phyloP scores from a whole-genome alignment of 2,797 vertebrate species.

The Balearica regulorum region DNA sequence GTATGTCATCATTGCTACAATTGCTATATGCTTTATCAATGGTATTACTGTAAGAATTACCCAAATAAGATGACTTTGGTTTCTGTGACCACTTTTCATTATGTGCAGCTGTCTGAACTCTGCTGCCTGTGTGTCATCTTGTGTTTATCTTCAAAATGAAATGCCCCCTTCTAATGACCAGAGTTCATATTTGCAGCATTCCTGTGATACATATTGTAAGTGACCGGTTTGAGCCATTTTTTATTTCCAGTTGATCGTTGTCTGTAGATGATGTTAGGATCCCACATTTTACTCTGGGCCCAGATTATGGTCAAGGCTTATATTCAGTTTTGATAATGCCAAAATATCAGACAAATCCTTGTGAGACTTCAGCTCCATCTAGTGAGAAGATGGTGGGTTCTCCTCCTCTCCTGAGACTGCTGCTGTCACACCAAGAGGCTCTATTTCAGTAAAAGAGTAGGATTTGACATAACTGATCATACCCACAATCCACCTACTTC shows the following conservation, averaged over 20 bases:
- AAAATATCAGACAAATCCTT: background rate
- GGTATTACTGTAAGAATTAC: too few relatives aligned
- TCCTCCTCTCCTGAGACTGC: background rate
- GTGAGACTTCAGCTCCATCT: background rate
- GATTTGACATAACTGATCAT: background rate
- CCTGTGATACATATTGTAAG: background rate
- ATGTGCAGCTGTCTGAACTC: accelerated
- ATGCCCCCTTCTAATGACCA: background rate
- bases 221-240: background rate
- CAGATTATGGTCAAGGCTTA: background rate
- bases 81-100: background rate
- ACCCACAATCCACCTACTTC: background rate
- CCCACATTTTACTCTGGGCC: background rate
- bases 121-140: background rate
- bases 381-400: background rate
- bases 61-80: background rate
- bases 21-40: too few relatives aligned
- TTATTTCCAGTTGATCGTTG: accelerated
- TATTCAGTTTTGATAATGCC: background rate
- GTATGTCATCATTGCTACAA: too few relatives aligned
- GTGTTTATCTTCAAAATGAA: background rate
- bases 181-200: background rate
- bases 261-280: background rate
- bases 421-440: background rate
- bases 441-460: background rate